Evolutionary conservation across 2,113 vertebrate genomes (phyloP), one percentile per base, ranked within the genome.

Genomic region (Semnornis frantzii): DNA sequence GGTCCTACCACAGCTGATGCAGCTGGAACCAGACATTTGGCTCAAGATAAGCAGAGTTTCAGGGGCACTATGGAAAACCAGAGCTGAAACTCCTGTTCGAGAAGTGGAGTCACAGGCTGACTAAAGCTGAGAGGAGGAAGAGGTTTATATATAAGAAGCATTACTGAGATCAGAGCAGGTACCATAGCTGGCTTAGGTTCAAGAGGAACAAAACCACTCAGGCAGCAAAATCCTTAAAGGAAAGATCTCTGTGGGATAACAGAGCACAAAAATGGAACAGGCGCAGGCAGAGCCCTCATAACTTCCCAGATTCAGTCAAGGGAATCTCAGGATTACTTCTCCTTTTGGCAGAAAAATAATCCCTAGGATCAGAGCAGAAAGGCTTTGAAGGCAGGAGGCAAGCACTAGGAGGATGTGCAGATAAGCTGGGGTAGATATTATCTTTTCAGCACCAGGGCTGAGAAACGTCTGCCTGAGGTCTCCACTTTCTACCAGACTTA

Each of bases 401-500:
- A 85, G 76, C 54, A 20, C 33, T 4, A 60, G 88, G 46, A n/a
- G 20, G 85, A 64, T 33, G 66, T 30, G 72, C 75, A 64, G 90
- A 92, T 63, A 85, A 78, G 33, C 60, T 8, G 31, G 52, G 78
- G 70, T 1, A 85, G 91, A 93, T 66, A 37, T 18, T n/a, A 73
- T 85, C 91, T 74, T 87, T 92, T 91, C 87, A 85, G 92, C 68
- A 34, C 72, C 2, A 31, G 74, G 57, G 12, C 15, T 18, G 70
- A 68, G 85, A 59, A 90, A 88, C 28, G n/a, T 10, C 70, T 42
- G 64, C 17, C 74, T 70, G 70, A 12, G 68, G 50, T 54, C 80
- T 37, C 74, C 63, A 39, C 88, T 95, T 92, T 69, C 91, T 64
- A 77, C 77, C 80, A 50, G 34, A 74, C 73, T 60, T 91, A 85